Base-by-base conservation (phyloP, 2,888 invertebrate genomes). In the Lingula anatina region DNA sequence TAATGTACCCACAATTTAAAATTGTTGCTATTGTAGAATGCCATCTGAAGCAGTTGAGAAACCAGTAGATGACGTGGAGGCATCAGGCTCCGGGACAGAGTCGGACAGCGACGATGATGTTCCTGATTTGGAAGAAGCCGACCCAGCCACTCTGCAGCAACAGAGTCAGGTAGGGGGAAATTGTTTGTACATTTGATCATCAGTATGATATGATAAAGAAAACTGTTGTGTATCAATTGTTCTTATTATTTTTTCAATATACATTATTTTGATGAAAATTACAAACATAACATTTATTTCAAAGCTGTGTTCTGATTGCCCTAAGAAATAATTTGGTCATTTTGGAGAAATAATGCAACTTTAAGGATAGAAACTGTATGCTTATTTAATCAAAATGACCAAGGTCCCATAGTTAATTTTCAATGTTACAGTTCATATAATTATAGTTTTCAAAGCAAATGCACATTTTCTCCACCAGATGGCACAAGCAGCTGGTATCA, bases 91-190 rank as follows among this genome's bases (percentile, higher is more conserved):
- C 2, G 84, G 82, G 70, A 89, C 90, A 51, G 83, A 83, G 49
- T 82, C 83, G 0, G 90, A 90, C 67, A 88, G 89, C 2, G 90
- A 90, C 9, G 31, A 15, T 1, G 90, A 90, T 68, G 87, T 90
- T 65, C 92, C 92, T 57, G 93, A 92, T 66, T 79, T 92, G 70
- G 93, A 93, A 75, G 91, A 91, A 80, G 87, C 88, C 45, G 86
- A 86, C 38, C 85, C 84, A n/a, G n/a, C n/a, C n/a, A n/a, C n/a
- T n/a, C n/a, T 86, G 15, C 86, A 65, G 39, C 66, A 67, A 41
- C 57, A 60, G 31, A 68, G 65, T 48, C 62, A 66, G 61, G 70
- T 68, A 57, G 18, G 47, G 7, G 26, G 15, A 20, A 23, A 4
- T 20, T 18, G 15, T 20, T 7, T 20, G 3, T 25, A 42, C 3